Conservation (phyloP, 2,113 vertebrate species). For the Cacatua alba region DNA sequence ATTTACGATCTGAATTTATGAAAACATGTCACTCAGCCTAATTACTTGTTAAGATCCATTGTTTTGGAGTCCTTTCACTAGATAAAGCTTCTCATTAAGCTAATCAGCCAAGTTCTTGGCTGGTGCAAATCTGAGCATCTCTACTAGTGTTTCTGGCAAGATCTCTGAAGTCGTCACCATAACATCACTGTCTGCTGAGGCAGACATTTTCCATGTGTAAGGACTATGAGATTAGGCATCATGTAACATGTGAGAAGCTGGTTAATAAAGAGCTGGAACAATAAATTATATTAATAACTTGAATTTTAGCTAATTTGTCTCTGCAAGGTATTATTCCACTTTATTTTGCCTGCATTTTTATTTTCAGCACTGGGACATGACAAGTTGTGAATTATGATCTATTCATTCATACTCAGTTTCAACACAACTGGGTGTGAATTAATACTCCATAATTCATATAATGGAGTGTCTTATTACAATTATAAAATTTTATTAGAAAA, state of each 20-base stretch:
- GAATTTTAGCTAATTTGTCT: constrained; percentile 58
- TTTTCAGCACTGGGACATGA: constrained; percentile 63
- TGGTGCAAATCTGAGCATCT: neutral
- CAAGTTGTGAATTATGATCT: constrained; percentile 65
- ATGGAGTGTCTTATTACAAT: constrained; percentile 73
- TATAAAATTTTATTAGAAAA: constrained; percentile 81
- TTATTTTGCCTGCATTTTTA: constrained; percentile 67
- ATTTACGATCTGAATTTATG: constrained; percentile 31
- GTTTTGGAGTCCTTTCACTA: constrained; percentile 1
- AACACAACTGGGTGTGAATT: constrained; percentile 75
- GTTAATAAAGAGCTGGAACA: constrained; percentile 9
- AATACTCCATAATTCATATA: constrained; percentile 72
- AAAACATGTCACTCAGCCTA: neutral
- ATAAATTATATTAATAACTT: constrained; percentile 65
- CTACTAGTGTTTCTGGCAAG: neutral
- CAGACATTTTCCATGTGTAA: neutral
- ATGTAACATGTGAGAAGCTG: neutral
- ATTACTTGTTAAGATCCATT: constrained; percentile 19
- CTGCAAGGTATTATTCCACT: constrained; percentile 32
- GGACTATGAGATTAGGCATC: neutral
- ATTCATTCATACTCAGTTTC: constrained; percentile 69
- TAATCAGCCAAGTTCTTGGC: neutral
- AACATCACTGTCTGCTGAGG: neutral
- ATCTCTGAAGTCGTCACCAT: neutral
- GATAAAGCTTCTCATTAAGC: neutral